A percentile compares a stretch with the other conserved stretches of the same genome.
phyloP scores from a whole-genome alignment of 2,113 vertebrate genomes.

The Cygnus buccinator region DNA sequence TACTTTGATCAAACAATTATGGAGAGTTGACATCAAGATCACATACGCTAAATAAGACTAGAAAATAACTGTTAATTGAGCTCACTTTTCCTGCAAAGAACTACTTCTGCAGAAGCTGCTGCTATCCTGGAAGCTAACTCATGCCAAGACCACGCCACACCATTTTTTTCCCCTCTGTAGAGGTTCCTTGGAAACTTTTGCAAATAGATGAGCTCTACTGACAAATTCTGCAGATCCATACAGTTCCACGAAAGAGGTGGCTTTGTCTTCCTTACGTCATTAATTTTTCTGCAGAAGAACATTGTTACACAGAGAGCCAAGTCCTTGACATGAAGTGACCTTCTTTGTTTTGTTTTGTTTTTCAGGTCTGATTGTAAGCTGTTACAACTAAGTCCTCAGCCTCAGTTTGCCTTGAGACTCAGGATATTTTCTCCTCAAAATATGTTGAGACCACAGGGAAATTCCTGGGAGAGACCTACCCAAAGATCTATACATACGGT shows the following conservation, averaged over 20 bases:
- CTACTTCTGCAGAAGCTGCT: background rate
- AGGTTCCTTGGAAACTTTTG: background rate
- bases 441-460: background rate
- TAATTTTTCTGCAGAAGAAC: background rate
- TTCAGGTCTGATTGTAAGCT: background rate
- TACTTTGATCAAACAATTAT: background rate
- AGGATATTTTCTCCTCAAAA: background rate
- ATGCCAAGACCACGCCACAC: background rate
- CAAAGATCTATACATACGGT: background rate
- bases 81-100: background rate
- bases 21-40: background rate
- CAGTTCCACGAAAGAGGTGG: fast-evolving
- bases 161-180: background rate
- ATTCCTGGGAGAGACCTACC: background rate
- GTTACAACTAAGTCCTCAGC: background rate
- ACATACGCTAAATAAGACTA: background rate
- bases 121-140: background rate
- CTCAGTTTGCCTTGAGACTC: background rate
- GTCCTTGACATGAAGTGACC: background rate
- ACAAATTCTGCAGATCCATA: background rate
- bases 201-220: background rate
- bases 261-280: background rate
- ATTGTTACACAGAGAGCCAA: background rate
- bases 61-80: background rate
- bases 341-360: background rate